A percentile compares a stretch with the other conserved stretches of the same genome.
Conservation (phyloP, 2,113 vertebrate species). For the Naja naja region DNA sequence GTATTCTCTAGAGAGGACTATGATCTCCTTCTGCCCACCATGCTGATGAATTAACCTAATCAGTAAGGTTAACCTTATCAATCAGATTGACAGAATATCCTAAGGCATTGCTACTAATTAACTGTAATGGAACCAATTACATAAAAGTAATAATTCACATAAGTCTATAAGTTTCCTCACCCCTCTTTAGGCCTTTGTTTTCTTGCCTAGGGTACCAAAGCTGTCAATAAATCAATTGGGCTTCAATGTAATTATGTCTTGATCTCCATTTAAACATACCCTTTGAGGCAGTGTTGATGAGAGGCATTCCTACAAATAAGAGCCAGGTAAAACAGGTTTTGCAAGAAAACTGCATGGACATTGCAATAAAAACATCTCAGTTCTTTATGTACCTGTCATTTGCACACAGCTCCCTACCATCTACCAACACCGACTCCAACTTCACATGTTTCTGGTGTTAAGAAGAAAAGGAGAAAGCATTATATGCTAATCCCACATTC, state of each 20-base stretch:
- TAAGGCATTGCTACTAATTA: not conserved
- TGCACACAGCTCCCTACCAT: not conserved
- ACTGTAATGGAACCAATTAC: not conserved
- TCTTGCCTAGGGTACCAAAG: not conserved
- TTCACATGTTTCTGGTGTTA: not conserved
- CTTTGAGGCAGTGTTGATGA: not conserved
- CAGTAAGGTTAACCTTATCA: not conserved
- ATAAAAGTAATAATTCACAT: not conserved
- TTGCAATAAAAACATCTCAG: not conserved
- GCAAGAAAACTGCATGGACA: not conserved
- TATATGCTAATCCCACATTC: not conserved
- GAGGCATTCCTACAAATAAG: not conserved
- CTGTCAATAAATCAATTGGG: not conserved
- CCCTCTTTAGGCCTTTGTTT: not conserved
- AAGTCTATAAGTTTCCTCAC: not conserved
- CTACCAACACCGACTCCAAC: not conserved
- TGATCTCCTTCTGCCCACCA: not conserved
- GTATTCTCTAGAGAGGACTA: not conserved
- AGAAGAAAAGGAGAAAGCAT: not conserved
- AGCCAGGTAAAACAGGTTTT: not conserved
- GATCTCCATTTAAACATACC: not conserved
- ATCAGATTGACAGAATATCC: not conserved
- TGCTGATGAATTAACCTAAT: not conserved
- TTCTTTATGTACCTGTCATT: not conserved
- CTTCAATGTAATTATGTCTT: not conserved